Conservation (phyloP, 1,140 invertebrate genomes). For the Diuraphis noxia region DNA sequence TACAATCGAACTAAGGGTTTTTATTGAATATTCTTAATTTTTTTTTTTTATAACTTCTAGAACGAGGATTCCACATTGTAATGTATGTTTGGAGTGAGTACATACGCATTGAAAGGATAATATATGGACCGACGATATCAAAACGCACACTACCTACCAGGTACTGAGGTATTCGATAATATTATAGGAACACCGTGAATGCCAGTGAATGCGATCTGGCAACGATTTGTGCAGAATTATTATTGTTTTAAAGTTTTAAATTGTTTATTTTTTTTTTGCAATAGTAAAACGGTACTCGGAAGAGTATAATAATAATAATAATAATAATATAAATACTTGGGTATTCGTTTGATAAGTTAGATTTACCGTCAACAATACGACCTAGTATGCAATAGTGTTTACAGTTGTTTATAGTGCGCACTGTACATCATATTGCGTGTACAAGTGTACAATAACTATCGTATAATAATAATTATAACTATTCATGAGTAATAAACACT, state of each 20-base stretch:
- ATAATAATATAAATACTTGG: background rate
- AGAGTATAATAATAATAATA: background rate
- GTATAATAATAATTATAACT: slow-evolving; percentile 11
- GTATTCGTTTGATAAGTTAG: background rate
- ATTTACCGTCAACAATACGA: background rate
- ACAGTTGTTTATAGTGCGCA: background rate
- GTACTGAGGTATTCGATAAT: background rate
- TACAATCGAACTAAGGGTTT: too few relatives aligned
- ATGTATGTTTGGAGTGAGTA: too few relatives aligned
- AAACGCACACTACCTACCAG: too few relatives aligned
- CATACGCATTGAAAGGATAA: too few relatives aligned
- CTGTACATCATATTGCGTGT: background rate
- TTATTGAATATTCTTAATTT: too few relatives aligned
- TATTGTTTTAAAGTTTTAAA: background rate
- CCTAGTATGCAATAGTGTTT: background rate
- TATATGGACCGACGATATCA: too few relatives aligned
- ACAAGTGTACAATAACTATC: background rate
- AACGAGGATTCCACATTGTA: too few relatives aligned
- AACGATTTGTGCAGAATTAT: background rate
- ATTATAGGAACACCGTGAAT: background rate
- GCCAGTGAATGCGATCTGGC: background rate
- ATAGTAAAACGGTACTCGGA: background rate
- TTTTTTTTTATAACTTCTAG: too few relatives aligned
- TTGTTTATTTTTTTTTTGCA: background rate
- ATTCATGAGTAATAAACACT: slow-evolving; percentile 2